These are phyloP conservation scores for Hyla sarda DNA, from an alignment of 2,113 vertebrate species.

Conservation along the genomic window DNA sequence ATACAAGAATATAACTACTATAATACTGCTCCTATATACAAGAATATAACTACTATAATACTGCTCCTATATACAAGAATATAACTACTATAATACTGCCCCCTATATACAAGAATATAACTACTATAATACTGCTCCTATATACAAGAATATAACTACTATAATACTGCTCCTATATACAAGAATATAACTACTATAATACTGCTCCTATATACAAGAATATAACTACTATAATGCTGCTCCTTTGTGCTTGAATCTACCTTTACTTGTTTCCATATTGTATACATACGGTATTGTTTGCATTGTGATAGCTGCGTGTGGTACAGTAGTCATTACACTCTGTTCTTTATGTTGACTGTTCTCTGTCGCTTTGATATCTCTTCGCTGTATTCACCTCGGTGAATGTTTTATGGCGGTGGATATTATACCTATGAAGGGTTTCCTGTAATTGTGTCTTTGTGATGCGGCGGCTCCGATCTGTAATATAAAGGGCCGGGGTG, in stretches of 20 bases:
- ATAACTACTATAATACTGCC: background rate
- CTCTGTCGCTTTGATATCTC: background rate
- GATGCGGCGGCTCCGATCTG: background rate
- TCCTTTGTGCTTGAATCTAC: too few species aligned
- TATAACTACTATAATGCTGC: background rate
- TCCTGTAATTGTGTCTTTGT: constrained; percentile 4
- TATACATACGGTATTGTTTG: background rate
- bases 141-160: too few species aligned
- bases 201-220: too few species aligned
- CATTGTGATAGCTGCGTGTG: background rate
- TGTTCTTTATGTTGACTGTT: background rate
- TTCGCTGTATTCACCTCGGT: background rate
- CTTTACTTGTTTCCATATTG: too few species aligned
- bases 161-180: too few species aligned
- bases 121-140: too few species aligned
- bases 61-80: background rate
- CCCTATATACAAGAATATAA: background rate
- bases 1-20: background rate
- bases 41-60: constrained; percentile 1
- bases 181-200: too few species aligned
- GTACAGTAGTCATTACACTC: background rate
- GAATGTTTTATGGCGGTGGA: background rate
- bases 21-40: background rate
- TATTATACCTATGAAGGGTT: background rate
- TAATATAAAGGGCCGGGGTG: background rate